Evolutionary conservation across 2,113 vertebrate genomes (phyloP).

Genomic region (Shinisaurus crocodilurus): DNA sequence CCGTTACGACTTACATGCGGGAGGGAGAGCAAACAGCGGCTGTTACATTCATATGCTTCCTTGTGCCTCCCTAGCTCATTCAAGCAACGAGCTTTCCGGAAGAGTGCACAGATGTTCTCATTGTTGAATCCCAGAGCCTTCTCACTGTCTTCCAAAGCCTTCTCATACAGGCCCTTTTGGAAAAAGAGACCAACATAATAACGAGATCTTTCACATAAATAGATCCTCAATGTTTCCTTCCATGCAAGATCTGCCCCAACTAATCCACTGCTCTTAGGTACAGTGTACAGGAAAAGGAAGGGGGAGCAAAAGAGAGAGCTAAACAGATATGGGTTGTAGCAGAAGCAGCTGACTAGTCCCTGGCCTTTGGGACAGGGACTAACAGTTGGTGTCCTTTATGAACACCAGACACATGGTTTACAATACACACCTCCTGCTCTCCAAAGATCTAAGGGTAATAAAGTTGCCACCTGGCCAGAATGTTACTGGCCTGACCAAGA

Average conservation of each 20-base stretch:
- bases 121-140: slow-evolving; percentile 81
- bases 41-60: slow-evolving; percentile 92
- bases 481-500: background rate
- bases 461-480: background rate
- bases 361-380: background rate
- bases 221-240: background rate
- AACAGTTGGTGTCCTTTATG: background rate
- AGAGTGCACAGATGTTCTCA: slow-evolving; percentile 86
- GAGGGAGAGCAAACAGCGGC: slow-evolving; percentile 83
- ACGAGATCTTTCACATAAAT: background rate
- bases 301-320: no score
- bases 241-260: background rate
- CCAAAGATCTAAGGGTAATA: background rate
- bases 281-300: background rate
- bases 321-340: background rate
- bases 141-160: slow-evolving; percentile 87
- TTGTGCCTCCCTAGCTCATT: slow-evolving; percentile 86
- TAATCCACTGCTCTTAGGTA: background rate
- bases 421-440: background rate
- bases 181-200: background rate
- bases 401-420: background rate
- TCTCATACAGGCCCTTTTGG: slow-evolving; percentile 83
- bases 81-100: slow-evolving; percentile 90
- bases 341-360: background rate
- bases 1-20: slow-evolving; percentile 83